A percentile compares a stretch with the other conserved stretches of the same genome.
These are phyloP conservation scores for Teleopsis dalmanni DNA, from an alignment of 1,140 invertebrate genomes.

Conservation along the genomic window DNA sequence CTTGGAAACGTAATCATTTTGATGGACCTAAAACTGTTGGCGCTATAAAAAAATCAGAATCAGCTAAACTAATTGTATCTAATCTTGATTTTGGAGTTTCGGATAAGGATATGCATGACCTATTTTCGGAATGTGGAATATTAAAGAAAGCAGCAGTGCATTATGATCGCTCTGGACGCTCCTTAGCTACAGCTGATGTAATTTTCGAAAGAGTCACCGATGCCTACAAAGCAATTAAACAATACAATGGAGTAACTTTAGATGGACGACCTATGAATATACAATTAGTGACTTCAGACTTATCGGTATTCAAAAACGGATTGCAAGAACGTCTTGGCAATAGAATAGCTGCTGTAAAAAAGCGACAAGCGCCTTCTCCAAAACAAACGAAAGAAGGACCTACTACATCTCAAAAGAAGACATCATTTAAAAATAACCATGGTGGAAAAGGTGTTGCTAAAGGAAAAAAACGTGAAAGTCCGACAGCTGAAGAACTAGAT, in stretches of 20 bases:
- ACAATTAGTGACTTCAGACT: slow-evolving; percentile 75
- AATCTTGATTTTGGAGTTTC: slow-evolving; percentile 96
- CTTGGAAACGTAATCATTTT: slow-evolving; percentile 95
- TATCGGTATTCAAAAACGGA: too few relatives aligned
- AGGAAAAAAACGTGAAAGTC: too few relatives aligned
- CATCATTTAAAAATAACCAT: too few relatives aligned
- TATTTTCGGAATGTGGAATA: slow-evolving; percentile 94
- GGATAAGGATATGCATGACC: slow-evolving; percentile 90
- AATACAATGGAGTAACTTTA: slow-evolving; percentile 94
- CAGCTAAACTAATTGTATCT: slow-evolving; percentile 83
- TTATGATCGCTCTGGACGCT: slow-evolving; percentile 93
- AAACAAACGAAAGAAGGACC: too few relatives aligned
- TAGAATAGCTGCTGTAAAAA: too few relatives aligned
- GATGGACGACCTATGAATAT: slow-evolving; percentile 96
- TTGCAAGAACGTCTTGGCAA: too few relatives aligned
- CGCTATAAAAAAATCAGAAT: slow-evolving; percentile 45
- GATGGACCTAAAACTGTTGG: slow-evolving; percentile 63
- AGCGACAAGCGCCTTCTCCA: too few relatives aligned
- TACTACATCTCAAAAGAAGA: too few relatives aligned
- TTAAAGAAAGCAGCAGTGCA: slow-evolving; percentile 91
- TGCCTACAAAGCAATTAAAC: slow-evolving; percentile 93
- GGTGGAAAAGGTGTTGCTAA: too few relatives aligned
- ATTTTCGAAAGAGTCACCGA: slow-evolving; percentile 86
- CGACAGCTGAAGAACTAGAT: too few relatives aligned
- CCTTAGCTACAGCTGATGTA: slow-evolving; percentile 91